Base-by-base conservation (phyloP, 2,797 vertebrate species). In the Muscicapa striata region DNA sequence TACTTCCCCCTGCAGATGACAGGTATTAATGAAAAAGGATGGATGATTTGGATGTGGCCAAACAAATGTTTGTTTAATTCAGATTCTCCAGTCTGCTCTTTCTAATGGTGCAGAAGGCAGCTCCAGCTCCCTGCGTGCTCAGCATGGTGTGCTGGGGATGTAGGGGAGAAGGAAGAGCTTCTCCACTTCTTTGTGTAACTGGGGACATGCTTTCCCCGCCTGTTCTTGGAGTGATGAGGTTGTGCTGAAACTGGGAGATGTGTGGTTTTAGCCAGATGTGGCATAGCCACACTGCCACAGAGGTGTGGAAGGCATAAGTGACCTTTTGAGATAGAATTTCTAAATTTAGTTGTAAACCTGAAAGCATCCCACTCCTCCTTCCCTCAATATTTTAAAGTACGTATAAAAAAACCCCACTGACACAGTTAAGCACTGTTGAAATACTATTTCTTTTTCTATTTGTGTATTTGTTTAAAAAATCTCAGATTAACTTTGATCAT, bases 331-430 rank as follows among this genome's bases (percentile, higher is more conserved):
- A 9, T 1, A 81, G 61, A 48, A 12, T 52, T 76, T 74, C 66
- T 79, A 81, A 64, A 82, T 73, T 61, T 10, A 72, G 7, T 46
- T 88, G 29, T 32, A 64, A 91, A 79, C 18, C 22, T 7, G 41
- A 48, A 51, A 38, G 36, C 11, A 81, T 21, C 24, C 59, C 83
- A 15, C 24, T 40, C 17, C 12, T 27, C 6, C 21, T 46, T 24
- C 29, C 3, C 17, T 27, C 58, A 40, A 6, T 68, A 62, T 32
- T 76, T 84, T n/a, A 17, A 87, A 78, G 26, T 21, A 62, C 6
- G 17, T 15, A 27, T 40, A 55, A 57, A 75, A 84, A 69, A 5
- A 0, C 0, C 3, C 4, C 22, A 64, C 23, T 20, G 27, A 24
- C 10, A 40, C 26, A 80, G 45, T 34, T 38, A 29, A 74, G 41